Evolutionary conservation across 1,140 invertebrate species (phyloP).

Genomic region (Pseudomyrmex concolor): DNA sequence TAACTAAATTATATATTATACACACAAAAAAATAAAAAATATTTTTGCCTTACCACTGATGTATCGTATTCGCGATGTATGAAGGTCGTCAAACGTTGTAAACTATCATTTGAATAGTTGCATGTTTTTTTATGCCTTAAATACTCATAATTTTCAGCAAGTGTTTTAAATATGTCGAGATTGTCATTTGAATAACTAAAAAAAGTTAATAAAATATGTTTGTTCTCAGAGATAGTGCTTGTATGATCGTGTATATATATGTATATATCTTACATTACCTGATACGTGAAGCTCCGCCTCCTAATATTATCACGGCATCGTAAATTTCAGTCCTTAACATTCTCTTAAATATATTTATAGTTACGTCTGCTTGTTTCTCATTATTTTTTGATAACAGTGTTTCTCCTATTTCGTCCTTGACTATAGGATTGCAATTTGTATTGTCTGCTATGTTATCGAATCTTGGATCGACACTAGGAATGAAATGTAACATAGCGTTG

Average conservation of each 20-base stretch:
- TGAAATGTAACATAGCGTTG: conserved; percentile 91
- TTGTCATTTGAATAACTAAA: conserved; percentile 79
- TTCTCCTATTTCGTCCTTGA: conserved; percentile 86
- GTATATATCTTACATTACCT: conserved; percentile 78
- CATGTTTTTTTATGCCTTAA: conserved; percentile 75
- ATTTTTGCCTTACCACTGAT: conserved; percentile 78
- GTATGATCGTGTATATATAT: not conserved
- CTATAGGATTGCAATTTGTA: conserved; percentile 82
- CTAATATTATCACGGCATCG: conserved; percentile 88
- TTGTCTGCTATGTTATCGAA: conserved; percentile 84
- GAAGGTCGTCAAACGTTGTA: conserved; percentile 75
- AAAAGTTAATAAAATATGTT: not conserved
- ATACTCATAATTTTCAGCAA: conserved; percentile 82
- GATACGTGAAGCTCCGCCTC: conserved; percentile 87
- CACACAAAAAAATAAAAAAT: not conserved
- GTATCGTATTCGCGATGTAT: conserved; percentile 77
- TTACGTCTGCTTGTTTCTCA: conserved; percentile 79
- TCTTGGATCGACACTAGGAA: conserved; percentile 89
- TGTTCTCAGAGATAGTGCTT: not conserved
- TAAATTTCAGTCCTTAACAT: conserved; percentile 86
- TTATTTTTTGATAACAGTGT: conserved; percentile 85
- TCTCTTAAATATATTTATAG: conserved; percentile 86
- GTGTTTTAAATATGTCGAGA: conserved; percentile 84
- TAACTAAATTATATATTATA: too few relatives aligned
- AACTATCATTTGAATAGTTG: conserved; percentile 68